A percentile compares a stretch with the other conserved stretches of the same genome.
phyloP scores from a whole-genome alignment of 1,140 invertebrate species.

The Carposina sasakii region DNA sequence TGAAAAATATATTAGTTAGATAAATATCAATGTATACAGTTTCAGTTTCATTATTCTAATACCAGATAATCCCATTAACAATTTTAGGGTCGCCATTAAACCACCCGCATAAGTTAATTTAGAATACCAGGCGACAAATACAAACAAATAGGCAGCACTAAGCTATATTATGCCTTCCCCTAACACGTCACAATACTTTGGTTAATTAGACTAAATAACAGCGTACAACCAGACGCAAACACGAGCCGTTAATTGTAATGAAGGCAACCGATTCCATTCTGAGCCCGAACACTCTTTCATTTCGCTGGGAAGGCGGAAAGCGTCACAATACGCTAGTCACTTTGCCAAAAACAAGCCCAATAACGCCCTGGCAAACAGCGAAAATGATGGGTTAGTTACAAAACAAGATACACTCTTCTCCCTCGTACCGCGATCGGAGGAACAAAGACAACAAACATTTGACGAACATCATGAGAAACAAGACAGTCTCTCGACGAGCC shows the following conservation, averaged over 20 bases:
- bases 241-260: conserved; percentile 54
- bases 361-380: conserved; percentile 65
- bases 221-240: conserved; percentile 63
- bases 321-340: conserved; percentile 51
- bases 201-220: conserved; percentile 67
- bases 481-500: conserved; percentile 62
- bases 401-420: conserved; percentile 47
- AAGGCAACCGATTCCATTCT: conserved; percentile 57
- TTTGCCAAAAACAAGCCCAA: conserved; percentile 69
- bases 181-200: conserved; percentile 50
- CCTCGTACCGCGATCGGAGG: conserved; percentile 26
- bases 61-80: no score
- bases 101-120: no score
- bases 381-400: conserved; percentile 66
- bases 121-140: no score
- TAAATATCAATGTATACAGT: no score
- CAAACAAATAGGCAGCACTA: no score
- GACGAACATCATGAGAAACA: conserved; percentile 59
- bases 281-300: conserved; percentile 60
- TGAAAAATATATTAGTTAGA: no score
- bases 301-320: conserved; percentile 45
- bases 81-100: no score
- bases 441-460: conserved; percentile 36
- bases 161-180: conserved; percentile 41
- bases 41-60: no score